These are phyloP conservation scores for Halisarca cf. caerulea DNA, from an alignment of 37 sponge, comb jelly and placozoan genomes.

Conservation along the genomic window DNA sequence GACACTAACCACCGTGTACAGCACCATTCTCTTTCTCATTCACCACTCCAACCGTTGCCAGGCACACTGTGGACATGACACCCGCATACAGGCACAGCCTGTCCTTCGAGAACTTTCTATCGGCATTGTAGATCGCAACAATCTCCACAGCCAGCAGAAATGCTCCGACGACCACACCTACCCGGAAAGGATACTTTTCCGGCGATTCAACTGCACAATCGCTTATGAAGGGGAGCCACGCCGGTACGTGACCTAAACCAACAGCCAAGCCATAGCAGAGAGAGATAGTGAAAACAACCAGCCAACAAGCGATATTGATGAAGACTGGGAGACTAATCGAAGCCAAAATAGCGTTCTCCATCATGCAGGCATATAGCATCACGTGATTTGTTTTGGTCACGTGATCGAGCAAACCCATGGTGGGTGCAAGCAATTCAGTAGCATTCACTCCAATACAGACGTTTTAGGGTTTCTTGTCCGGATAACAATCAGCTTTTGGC, in stretches of 20 bases:
- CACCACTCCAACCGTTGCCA: conserved; percentile 62
- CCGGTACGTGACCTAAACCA: conserved; percentile 54
- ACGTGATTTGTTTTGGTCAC: too few relatives aligned
- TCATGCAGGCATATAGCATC: neutral
- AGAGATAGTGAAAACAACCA: conserved; percentile 51
- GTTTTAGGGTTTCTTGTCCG: too few relatives aligned
- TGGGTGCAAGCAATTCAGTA: neutral
- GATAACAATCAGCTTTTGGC: too few relatives aligned
- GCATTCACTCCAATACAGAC: neutral
- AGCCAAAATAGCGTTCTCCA: conserved; percentile 34
- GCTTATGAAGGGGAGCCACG: conserved; percentile 89
- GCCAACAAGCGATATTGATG: conserved; percentile 43
- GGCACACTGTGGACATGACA: conserved; percentile 33
- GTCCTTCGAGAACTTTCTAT: conserved; percentile 35
- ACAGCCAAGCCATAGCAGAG: conserved; percentile 80
- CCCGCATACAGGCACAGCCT: conserved; percentile 47
- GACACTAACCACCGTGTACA: conserved; percentile 61
- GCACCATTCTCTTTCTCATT: conserved; percentile 61
- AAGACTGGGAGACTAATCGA: conserved; percentile 23
- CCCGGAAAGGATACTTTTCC: conserved; percentile 75
- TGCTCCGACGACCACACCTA: conserved; percentile 64
- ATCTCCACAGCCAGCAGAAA: conserved; percentile 45
- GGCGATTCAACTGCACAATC: conserved; percentile 79
- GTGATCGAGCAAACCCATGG: too few relatives aligned
- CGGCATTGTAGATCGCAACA: conserved; percentile 36